Conservation (phyloP, 2,888 invertebrate genomes). For the Neoaliturus tenellus region DNA sequence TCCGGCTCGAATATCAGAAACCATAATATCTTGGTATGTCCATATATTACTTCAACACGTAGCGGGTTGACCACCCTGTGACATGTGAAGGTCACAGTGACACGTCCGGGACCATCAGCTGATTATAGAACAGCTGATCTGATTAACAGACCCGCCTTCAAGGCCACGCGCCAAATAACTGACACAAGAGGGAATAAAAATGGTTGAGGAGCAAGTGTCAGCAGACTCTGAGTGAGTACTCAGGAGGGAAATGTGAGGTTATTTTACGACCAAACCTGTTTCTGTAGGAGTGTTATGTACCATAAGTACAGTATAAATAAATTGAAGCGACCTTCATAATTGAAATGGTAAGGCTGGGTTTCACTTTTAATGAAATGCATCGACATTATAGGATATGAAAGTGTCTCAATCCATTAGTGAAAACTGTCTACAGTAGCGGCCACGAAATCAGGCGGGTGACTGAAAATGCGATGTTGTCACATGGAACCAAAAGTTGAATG, state of each 20-base stretch:
- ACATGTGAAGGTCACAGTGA: background rate
- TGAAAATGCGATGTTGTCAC: too few species aligned
- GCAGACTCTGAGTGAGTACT: background rate
- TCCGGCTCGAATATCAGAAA: background rate
- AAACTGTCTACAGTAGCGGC: too few species aligned
- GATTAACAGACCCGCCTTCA: background rate
- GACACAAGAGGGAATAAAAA: background rate
- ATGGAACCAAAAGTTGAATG: too few species aligned
- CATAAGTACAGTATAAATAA: background rate
- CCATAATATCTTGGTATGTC: background rate
- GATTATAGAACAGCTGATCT: constrained; percentile 20
- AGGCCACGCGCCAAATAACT: background rate
- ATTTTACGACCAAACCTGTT: background rate
- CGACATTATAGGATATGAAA: too few species aligned
- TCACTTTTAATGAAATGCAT: too few species aligned
- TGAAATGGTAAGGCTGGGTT: too few species aligned
- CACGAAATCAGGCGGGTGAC: too few species aligned
- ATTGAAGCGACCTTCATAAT: too few species aligned
- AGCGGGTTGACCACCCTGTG: background rate
- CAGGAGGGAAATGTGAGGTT: background rate
- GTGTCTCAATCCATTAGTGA: too few species aligned
- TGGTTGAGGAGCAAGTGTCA: constrained; percentile 18
- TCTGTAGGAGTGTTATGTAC: background rate
- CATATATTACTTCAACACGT: constrained; percentile 6
- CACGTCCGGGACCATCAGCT: constrained; percentile 16